These are phyloP conservation scores for Malurus melanocephalus DNA, from an alignment of 2,113 vertebrate species.

Conservation along the genomic window DNA sequence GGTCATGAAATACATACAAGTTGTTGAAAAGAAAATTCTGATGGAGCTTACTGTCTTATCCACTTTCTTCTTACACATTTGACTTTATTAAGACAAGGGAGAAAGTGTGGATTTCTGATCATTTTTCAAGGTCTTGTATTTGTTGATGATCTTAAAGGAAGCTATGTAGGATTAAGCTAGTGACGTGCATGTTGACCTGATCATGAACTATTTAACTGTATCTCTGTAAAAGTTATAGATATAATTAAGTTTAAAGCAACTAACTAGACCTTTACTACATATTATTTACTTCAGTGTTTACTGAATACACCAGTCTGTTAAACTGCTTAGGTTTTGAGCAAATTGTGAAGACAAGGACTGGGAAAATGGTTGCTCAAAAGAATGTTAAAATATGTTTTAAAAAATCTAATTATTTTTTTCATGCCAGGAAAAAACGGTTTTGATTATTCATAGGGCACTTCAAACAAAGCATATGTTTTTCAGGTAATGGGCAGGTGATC, in stretches of 20 bases:
- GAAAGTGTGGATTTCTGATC: background rate
- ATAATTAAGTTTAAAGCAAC: background rate
- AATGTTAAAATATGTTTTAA: background rate
- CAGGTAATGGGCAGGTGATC: background rate
- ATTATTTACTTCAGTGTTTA: background rate
- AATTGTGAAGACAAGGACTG: background rate
- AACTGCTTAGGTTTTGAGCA: background rate
- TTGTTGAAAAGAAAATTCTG: background rate
- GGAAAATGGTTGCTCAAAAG: background rate
- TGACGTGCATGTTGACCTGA: background rate
- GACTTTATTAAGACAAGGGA: background rate
- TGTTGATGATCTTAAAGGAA: background rate
- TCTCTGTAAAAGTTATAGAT: background rate
- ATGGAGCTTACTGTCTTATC: background rate
- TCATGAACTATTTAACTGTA: background rate
- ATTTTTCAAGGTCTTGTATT: background rate
- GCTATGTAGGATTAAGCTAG: background rate
- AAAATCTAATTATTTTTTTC: background rate
- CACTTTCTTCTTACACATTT: background rate
- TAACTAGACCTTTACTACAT: background rate
- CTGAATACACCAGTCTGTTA: background rate
- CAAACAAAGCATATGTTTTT: background rate
- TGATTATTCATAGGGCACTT: background rate
- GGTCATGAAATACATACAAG: background rate
- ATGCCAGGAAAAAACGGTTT: background rate